Percentiles rank a stretch among this genome's conserved stretches.
These are phyloP conservation scores for Amphipoea oculea DNA, from an alignment of 2,888 invertebrate species.

Conservation along the genomic window DNA sequence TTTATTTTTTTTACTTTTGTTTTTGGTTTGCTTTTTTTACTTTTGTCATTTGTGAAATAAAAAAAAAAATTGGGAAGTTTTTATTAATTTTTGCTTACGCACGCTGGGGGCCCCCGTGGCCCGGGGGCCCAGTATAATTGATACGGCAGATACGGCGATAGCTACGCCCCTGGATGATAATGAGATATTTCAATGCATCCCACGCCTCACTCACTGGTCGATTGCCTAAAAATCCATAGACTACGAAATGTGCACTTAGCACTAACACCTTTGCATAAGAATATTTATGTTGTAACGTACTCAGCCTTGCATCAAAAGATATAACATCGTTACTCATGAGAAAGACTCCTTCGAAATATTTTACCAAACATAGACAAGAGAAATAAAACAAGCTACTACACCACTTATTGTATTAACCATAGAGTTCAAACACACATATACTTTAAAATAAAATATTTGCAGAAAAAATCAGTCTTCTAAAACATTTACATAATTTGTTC, in stretches of 20 bases:
- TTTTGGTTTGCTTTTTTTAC: no score
- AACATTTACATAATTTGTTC: slow-evolving; percentile 33
- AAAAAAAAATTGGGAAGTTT: no score
- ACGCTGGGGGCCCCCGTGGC: no score
- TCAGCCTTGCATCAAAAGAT: slow-evolving; percentile 13
- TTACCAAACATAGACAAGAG: not conserved
- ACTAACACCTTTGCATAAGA: slow-evolving; percentile 10
- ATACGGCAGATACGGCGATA: no score
- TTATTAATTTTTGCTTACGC: no score
- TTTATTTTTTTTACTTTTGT: no score
- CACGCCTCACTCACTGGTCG: not conserved
- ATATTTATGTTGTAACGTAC: slow-evolving; percentile 17
- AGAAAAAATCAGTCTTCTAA: slow-evolving; percentile 11
- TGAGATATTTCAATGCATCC: not conserved
- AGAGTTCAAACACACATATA: slow-evolving; percentile 3
- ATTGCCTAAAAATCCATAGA: slow-evolving; percentile 6
- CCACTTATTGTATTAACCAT: not conserved
- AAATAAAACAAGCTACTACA: not conserved
- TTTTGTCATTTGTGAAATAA: no score
- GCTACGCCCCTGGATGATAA: no score
- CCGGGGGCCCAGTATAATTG: no score
- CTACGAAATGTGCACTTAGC: slow-evolving; percentile 2
- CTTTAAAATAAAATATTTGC: slow-evolving; percentile 12
- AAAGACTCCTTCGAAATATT: slow-evolving; percentile 28
- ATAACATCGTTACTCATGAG: slow-evolving; percentile 3